Percentiles rank a stretch among this genome's conserved stretches.
Evolutionary conservation across 1,140 invertebrate species (phyloP).

Genomic region (Drosophila sechellia): DNA sequence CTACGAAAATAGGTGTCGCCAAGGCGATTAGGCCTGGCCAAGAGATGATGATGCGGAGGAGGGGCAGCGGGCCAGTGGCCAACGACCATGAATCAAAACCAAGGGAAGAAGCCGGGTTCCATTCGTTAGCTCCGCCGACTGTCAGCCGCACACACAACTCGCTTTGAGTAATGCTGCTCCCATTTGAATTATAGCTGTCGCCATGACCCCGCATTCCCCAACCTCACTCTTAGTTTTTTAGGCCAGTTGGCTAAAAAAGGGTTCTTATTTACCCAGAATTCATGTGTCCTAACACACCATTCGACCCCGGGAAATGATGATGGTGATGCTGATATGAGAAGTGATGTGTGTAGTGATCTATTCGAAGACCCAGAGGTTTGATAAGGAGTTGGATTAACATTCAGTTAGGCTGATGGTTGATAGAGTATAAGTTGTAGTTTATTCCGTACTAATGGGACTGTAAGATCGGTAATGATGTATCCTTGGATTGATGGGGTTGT

Average conservation of each 20-base stretch:
- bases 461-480: neutral
- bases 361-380: neutral
- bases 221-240: constrained; percentile 18
- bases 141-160: constrained; percentile 50
- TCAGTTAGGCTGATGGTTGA: neutral
- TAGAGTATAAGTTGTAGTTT: neutral
- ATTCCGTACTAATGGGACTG: no score
- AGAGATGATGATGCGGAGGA: neutral
- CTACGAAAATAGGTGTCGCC: constrained; percentile 80
- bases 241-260: constrained; percentile 52
- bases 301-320: constrained; percentile 22
- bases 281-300: constrained; percentile 21
- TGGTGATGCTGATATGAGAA: constrained; percentile 33
- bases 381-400: constrained; percentile 14
- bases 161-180: constrained; percentile 74
- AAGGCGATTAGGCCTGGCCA: constrained; percentile 67
- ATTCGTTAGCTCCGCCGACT: constrained; percentile 65
- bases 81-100: constrained; percentile 74
- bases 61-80: constrained; percentile 15
- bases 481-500: neutral
- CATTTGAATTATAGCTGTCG: constrained; percentile 79
- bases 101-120: constrained; percentile 29
- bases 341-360: constrained; percentile 24
- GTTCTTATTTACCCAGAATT: constrained; percentile 44
- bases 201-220: constrained; percentile 43